phyloP scores from a whole-genome alignment of 2,797 vertebrate genomes.

The Channa striata region DNA sequence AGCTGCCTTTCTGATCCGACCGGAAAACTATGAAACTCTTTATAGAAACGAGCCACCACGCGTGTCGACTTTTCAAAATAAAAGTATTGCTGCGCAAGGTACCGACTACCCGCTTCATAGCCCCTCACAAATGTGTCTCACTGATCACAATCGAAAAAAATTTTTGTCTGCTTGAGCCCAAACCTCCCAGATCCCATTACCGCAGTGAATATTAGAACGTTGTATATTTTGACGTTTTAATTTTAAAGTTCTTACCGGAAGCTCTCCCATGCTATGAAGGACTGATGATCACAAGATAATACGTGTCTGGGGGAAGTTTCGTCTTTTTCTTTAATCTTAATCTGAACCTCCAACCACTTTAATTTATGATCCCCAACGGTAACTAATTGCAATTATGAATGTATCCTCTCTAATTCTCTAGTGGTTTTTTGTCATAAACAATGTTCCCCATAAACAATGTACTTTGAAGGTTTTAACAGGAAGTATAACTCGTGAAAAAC shows the following conservation, averaged over 20 bases:
- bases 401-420: neutral
- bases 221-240: neutral
- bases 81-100: neutral
- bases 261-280: too few relatives aligned
- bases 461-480: too few relatives aligned
- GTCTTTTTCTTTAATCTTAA: too few relatives aligned
- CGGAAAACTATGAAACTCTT: constrained; percentile 1
- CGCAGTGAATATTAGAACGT: neutral
- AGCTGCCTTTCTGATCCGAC: constrained; percentile 22
- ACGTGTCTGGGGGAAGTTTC: too few relatives aligned
- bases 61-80: constrained; percentile 7
- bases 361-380: too few relatives aligned
- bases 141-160: neutral
- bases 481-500: too few relatives aligned
- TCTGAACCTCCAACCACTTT: too few relatives aligned
- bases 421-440: too few relatives aligned
- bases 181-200: neutral
- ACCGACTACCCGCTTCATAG: neutral
- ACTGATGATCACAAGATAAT: too few relatives aligned
- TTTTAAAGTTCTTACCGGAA: neutral
- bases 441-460: too few relatives aligned
- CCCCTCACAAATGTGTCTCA: fast-evolving
- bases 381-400: too few relatives aligned
- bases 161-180: too few relatives aligned
- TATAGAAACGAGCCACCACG: neutral